Evolutionary conservation across 2,113 vertebrate species (phyloP).

Genomic region (Oncorhynchus nerka): DNA sequence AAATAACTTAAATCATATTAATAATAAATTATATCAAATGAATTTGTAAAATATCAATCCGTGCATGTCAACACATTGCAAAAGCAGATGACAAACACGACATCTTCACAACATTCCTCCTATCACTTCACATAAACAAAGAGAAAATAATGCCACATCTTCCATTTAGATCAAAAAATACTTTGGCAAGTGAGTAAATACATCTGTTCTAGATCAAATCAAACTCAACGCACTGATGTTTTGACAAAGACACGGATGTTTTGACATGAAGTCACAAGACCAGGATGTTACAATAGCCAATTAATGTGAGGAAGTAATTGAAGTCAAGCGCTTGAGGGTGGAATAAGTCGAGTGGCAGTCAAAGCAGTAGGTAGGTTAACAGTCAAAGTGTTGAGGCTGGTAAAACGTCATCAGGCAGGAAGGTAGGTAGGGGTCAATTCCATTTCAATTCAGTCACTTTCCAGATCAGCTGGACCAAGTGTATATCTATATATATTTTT

Average conservation of each 20-base stretch:
- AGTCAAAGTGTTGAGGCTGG: slow-evolving; percentile 26
- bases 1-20: slow-evolving; percentile 61
- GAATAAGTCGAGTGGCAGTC: no score
- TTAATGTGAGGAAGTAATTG: background rate
- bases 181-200: slow-evolving; percentile 58
- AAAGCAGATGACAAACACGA: slow-evolving; percentile 12
- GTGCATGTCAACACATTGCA: slow-evolving; percentile 34
- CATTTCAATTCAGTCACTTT: no score
- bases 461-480: no score
- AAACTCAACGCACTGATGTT: slow-evolving; percentile 35
- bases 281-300: slow-evolving; percentile 14
- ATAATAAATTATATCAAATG: slow-evolving; percentile 45
- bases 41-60: slow-evolving; percentile 7
- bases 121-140: slow-evolving; percentile 36
- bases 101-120: slow-evolving; percentile 35
- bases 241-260: slow-evolving; percentile 7
- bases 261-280: slow-evolving; percentile 43
- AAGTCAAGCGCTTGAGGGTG: no score
- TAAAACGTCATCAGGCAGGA: background rate
- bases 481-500: no score
- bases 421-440: no score
- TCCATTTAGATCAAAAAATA: slow-evolving; percentile 54
- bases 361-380: slow-evolving; percentile 11
- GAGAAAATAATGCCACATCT: slow-evolving; percentile 45
- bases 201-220: slow-evolving; percentile 59